phyloP scores from a whole-genome alignment of 2,888 invertebrate genomes.

The Ophion costatus region DNA sequence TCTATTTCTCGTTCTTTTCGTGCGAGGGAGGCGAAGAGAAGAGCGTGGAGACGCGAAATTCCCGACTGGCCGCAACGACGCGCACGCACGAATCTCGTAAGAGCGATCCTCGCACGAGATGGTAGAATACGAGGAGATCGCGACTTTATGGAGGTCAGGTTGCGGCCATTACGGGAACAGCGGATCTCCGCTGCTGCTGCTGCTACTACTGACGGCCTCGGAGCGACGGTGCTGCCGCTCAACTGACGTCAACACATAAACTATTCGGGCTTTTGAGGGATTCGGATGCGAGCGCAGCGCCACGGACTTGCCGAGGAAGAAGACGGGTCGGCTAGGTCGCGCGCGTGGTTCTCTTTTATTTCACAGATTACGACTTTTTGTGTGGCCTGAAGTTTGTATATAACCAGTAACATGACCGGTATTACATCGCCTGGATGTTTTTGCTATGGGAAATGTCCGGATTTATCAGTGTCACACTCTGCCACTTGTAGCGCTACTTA shows the following conservation, averaged over 20 bases:
- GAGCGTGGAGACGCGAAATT: neutral
- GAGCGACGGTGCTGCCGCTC: constrained; percentile 49
- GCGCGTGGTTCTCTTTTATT: neutral
- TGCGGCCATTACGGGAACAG: constrained; percentile 75
- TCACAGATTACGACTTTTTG: neutral
- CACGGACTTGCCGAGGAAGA: neutral
- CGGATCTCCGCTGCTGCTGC: constrained; percentile 34
- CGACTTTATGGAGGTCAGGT: constrained; percentile 73
- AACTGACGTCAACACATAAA: constrained; percentile 6
- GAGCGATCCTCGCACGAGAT: constrained; percentile 53
- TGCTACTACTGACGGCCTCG: constrained; percentile 15
- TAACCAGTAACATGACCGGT: too few species aligned
- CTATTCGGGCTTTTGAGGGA: neutral
- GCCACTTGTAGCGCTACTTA: too few species aligned
- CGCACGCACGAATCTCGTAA: constrained; percentile 9
- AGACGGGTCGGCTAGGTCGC: neutral
- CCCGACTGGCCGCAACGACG: constrained; percentile 22
- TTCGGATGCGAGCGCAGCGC: neutral
- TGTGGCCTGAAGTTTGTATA: too few species aligned
- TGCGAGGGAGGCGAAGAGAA: neutral
- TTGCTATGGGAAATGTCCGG: too few species aligned
- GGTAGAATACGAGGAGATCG: constrained; percentile 59
- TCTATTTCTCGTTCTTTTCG: neutral
- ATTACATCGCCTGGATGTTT: too few species aligned
- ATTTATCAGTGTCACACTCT: too few species aligned